Percentiles rank a stretch among this genome's conserved stretches.
phyloP scores from a whole-genome alignment of 2,797 vertebrate species.

The Varecia variegata region DNA sequence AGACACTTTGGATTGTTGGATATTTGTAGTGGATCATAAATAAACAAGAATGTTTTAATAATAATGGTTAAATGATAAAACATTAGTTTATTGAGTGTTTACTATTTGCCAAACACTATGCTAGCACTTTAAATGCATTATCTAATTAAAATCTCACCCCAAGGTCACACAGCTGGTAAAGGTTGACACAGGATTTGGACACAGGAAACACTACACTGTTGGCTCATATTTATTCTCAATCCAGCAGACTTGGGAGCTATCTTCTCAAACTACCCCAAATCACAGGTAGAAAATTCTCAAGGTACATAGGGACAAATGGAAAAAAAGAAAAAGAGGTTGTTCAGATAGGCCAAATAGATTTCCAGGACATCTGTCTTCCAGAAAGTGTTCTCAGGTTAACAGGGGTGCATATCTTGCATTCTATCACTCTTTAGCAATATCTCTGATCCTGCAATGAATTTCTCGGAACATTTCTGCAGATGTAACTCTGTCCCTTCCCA shows the following conservation, averaged over 20 bases:
- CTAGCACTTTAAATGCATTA: background rate
- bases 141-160: background rate
- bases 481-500: background rate
- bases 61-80: background rate
- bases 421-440: background rate
- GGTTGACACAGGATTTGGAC: background rate
- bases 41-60: background rate
- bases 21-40: background rate
- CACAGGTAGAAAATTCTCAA: background rate
- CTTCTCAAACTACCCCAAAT: background rate
- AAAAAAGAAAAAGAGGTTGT: background rate
- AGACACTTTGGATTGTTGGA: background rate
- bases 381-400: background rate
- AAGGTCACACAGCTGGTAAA: background rate
- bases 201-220: background rate
- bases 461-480: background rate
- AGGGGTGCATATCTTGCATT: background rate
- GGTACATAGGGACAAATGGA: background rate
- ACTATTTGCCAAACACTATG: background rate
- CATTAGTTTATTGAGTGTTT: background rate
- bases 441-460: background rate
- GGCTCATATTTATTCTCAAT: background rate
- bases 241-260: background rate
- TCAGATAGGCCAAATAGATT: background rate
- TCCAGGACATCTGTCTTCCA: background rate